Evolutionary conservation across 2,797 vertebrate species (phyloP), one percentile per base, ranked within the genome.

Genomic region (Neosilurus hyrtlii): DNA sequence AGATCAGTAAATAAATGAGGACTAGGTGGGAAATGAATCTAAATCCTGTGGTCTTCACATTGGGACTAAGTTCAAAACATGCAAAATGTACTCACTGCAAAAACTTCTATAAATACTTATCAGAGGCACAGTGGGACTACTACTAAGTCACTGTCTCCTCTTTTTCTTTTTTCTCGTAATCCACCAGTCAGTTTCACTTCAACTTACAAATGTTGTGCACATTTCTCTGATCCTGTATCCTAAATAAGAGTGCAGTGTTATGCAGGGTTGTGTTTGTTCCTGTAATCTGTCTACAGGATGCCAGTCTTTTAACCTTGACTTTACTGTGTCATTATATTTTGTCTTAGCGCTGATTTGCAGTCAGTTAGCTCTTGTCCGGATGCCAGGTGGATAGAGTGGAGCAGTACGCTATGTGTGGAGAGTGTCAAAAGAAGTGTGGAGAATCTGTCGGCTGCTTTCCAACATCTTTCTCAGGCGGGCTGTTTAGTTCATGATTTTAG

Each of bases 331-430:
- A 83, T 89, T 74, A 84, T 79, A 68, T 86, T 77, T 78, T 62
- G 78, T 87, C 81, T 79, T 86, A 82, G 84, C 66, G 87, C 73
- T 80, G 56, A 73, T 87, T 83, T 82, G 62, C 77, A 62, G 67
- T 86, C 81, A 68, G 77, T 79, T 74, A 83, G 54, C 63, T 83
- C 54, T 83, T 85, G 79, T 85, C 65, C 18, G 26, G 59, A 84
- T 81, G 87, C 87, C 86, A 89, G 84, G 81, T 77, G 81, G 73
- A 85, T 76, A 61, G 43, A 65, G 82, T 83, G 80, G 70, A 79
- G 68, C 86, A 79, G 74, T 75, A 83, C 54, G 16, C 52, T 75
- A 65, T 24, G 65, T 59, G 80, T 77, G 72, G 57, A 84, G 81
- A 71, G 72, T 86, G 80, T 81, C 63, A 84, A 22, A 78, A 76